phyloP scores from a whole-genome alignment of 2,113 vertebrate species.

The Myanophis thanlyinensis region DNA sequence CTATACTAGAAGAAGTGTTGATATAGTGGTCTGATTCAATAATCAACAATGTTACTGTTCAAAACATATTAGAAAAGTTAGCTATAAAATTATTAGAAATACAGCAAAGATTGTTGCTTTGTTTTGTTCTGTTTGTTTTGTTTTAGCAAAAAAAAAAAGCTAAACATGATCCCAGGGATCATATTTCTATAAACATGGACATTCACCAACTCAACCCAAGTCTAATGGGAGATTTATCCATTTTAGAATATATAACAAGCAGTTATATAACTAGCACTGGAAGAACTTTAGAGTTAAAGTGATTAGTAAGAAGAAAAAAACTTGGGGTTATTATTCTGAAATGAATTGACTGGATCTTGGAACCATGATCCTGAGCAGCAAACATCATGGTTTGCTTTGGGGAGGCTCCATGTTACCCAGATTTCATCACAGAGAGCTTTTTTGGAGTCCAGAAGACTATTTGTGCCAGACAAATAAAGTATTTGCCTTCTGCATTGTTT shows the following conservation, averaged over 20 bases:
- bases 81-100: background rate
- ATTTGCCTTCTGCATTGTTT: constrained; percentile 65
- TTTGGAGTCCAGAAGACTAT: constrained; percentile 62
- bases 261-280: constrained; percentile 51
- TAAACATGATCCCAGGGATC: constrained; percentile 39
- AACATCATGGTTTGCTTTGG: constrained; percentile 34
- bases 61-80: background rate
- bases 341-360: constrained; percentile 22
- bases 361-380: background rate
- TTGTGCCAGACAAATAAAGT: constrained; percentile 64
- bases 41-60: background rate
- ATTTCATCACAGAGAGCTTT: constrained; percentile 57
- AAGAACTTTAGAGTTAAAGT: constrained; percentile 33
- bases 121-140: background rate
- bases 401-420: constrained; percentile 51
- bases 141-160: constrained; percentile 36
- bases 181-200: constrained; percentile 41
- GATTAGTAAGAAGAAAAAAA: constrained; percentile 37
- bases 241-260: constrained; percentile 58
- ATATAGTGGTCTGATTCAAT: background rate
- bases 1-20: background rate
- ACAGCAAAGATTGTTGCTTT: background rate
- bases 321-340: background rate
- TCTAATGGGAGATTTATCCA: constrained; percentile 37
- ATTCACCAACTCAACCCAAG: constrained; percentile 53